Evolutionary conservation across 2,113 vertebrate genomes (phyloP).

Genomic region (Podilymbus podiceps): DNA sequence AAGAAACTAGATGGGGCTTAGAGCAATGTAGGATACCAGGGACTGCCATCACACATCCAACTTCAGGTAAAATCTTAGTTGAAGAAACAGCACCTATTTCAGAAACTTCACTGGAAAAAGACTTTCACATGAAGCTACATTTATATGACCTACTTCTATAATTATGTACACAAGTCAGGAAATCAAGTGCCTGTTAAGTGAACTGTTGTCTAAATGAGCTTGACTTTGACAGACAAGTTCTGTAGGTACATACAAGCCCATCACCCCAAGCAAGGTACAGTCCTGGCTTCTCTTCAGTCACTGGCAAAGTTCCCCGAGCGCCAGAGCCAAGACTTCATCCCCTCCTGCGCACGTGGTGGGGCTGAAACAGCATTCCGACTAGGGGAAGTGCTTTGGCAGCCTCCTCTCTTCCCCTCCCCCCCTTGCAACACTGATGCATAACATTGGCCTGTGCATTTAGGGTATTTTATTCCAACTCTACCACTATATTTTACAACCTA

Average conservation of each 20-base stretch:
- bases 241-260: not conserved
- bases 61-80: not conserved
- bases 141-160: not conserved
- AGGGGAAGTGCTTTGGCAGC: conserved; percentile 29
- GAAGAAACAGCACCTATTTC: not conserved
- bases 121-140: not conserved
- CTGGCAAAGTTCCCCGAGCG: conserved; percentile 6
- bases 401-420: conserved; percentile 3
- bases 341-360: conserved; percentile 9
- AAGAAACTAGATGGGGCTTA: not conserved
- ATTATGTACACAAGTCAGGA: not conserved
- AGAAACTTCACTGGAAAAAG: not conserved
- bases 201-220: not conserved
- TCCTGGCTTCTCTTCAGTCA: conserved; percentile 15
- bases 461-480: not conserved
- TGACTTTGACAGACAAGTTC: conserved; percentile 26
- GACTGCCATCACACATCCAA: not conserved
- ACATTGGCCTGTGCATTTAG: not conserved
- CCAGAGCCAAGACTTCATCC: conserved; percentile 24
- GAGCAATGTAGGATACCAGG: not conserved
- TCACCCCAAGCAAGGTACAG: conserved; percentile 27
- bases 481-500: not conserved
- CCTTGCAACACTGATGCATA: not conserved
- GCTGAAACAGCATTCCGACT: conserved; percentile 33
- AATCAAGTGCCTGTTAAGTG: not conserved